Conservation (phyloP, 2,797 vertebrate genomes). For the Buceros bicornis region DNA sequence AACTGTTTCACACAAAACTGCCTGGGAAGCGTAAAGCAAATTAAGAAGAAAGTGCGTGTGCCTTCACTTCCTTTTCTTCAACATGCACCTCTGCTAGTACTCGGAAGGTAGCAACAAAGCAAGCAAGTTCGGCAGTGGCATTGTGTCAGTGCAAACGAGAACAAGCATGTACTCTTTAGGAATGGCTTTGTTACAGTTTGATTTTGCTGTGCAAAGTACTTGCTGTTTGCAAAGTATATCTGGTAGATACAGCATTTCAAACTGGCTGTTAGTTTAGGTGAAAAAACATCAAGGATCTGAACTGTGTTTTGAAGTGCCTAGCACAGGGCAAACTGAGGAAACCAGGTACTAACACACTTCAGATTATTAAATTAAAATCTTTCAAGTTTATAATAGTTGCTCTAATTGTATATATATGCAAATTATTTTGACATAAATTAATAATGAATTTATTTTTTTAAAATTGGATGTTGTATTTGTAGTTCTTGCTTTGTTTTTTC, state of each 20-base stretch:
- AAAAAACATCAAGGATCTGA: not conserved
- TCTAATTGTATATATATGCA: slow-evolving; percentile 7
- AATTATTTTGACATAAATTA: slow-evolving; percentile 13
- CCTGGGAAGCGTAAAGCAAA: not conserved
- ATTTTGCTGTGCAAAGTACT: not conserved
- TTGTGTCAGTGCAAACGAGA: not conserved
- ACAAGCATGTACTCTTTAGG: fast-evolving
- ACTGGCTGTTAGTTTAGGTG: not conserved
- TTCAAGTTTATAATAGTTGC: not conserved
- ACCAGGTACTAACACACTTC: not conserved
- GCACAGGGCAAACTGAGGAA: not conserved
- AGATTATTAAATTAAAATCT: not conserved
- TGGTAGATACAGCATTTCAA: not conserved
- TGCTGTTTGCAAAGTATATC: not conserved
- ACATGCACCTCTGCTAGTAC: not conserved
- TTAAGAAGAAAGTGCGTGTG: fast-evolving
- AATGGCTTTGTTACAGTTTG: not conserved
- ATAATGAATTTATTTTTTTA: not conserved
- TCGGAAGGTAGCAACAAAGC: not conserved
- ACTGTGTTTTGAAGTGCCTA: not conserved
- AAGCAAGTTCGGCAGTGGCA: not conserved
- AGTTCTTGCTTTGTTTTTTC: not conserved
- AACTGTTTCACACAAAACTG: slow-evolving; percentile 30
- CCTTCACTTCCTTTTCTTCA: not conserved
- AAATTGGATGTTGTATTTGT: not conserved